Conservation (phyloP, 2,797 vertebrate species). For the Remorina albescens region DNA sequence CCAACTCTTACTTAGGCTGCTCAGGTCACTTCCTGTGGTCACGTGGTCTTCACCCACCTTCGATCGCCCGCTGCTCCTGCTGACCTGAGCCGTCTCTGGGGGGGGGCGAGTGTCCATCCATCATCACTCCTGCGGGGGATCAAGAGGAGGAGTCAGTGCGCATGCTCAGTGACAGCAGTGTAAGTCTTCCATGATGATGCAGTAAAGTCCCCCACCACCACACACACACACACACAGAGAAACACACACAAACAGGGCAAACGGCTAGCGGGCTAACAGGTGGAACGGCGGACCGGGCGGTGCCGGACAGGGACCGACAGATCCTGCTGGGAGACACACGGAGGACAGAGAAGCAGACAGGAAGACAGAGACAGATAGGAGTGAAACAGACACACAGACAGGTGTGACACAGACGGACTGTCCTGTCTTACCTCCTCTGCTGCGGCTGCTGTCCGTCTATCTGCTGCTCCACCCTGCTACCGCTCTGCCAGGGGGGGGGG, state of each 20-base stretch:
- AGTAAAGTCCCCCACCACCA: slow-evolving; percentile 14
- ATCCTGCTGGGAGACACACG: too few species aligned
- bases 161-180: slow-evolving; percentile 38
- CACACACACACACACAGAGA: not conserved
- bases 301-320: not conserved
- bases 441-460: slow-evolving; percentile 38
- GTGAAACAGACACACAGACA: not conserved
- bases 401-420: not conserved
- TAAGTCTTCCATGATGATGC: slow-evolving; percentile 42
- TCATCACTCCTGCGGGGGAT: slow-evolving; percentile 60
- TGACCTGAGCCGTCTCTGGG: slow-evolving; percentile 69
- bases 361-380: not conserved
- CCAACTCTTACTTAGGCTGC: too few species aligned
- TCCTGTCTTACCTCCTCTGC: slow-evolving; percentile 56
- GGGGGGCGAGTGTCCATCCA: slow-evolving; percentile 86
- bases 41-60: slow-evolving; percentile 31
- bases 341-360: not conserved
- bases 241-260: too few species aligned
- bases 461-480: slow-evolving; percentile 60
- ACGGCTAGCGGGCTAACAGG: not conserved
- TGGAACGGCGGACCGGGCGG: not conserved
- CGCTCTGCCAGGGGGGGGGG: slow-evolving; percentile 6
- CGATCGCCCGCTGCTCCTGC: slow-evolving; percentile 59
- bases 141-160: slow-evolving; percentile 15
- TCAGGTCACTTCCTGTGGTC: too few species aligned